Percentiles rank a stretch among this genome's conserved stretches.
phyloP scores from a whole-genome alignment of 2,113 vertebrate species.

The Prinia subflava region DNA sequence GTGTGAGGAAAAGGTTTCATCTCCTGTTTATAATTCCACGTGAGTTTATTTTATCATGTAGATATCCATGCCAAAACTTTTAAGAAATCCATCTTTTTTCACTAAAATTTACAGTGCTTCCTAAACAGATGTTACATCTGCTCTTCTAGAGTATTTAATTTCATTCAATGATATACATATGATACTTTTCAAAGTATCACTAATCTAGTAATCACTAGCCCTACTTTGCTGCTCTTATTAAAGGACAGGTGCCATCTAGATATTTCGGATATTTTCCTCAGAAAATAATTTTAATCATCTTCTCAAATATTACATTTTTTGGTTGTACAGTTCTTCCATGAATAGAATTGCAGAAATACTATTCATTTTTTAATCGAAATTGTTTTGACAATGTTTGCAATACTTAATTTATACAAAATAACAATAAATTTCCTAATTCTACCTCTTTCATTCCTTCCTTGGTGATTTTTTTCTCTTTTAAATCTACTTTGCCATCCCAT shows the following conservation, averaged over 20 bases:
- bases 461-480: neutral
- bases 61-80: neutral
- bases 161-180: neutral
- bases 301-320: neutral
- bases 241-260: neutral
- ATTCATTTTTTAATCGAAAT: neutral
- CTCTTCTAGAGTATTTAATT: neutral
- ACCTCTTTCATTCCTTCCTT: neutral
- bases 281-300: neutral
- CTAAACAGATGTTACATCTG: neutral
- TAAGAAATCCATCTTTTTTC: neutral
- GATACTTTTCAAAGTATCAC: neutral
- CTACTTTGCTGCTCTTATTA: neutral
- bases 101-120: neutral
- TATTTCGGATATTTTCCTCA: neutral
- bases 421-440: neutral
- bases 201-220: neutral
- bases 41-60: neutral
- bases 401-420: neutral
- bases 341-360: neutral
- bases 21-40: neutral
- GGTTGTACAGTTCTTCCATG: neutral
- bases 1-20: neutral
- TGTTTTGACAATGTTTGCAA: neutral
- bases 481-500: neutral